A percentile compares a stretch with the other conserved stretches of the same genome.
Evolutionary conservation across 2,113 vertebrate species (phyloP).

Genomic region (Rousettus leschenaultii): DNA sequence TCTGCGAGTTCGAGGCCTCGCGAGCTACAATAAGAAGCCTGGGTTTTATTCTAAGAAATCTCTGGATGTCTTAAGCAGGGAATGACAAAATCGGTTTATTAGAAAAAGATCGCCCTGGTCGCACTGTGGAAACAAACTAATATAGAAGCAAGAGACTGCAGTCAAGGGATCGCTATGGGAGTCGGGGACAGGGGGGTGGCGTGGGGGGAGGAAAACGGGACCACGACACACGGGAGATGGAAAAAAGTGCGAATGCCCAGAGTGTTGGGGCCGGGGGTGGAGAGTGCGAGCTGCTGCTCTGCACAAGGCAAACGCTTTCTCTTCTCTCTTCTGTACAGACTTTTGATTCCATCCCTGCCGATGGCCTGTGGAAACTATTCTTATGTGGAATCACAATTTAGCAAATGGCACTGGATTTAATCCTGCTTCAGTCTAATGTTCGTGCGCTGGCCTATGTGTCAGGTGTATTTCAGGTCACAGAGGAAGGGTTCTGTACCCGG

Average conservation of each 20-base stretch:
- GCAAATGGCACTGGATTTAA: neutral
- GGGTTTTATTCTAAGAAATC: neutral
- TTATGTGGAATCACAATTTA: neutral
- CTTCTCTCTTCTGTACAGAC: neutral
- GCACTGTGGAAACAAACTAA: neutral
- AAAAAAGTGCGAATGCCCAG: neutral
- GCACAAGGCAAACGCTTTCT: neutral
- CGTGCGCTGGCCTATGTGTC: neutral
- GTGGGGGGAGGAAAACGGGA: neutral
- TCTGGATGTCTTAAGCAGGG: neutral
- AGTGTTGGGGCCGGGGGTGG: neutral
- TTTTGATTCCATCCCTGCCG: neutral
- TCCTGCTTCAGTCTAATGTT: neutral
- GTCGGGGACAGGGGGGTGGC: no score
- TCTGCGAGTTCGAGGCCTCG: neutral
- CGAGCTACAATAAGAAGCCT: neutral
- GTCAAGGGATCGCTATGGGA: neutral
- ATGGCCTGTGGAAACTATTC: neutral
- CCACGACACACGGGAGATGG: neutral
- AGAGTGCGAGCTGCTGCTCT: neutral
- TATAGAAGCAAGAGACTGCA: neutral
- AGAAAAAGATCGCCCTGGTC: neutral
- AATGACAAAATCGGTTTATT: neutral
- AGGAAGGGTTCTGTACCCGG: neutral
- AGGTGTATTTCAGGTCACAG: conserved; percentile 33